A percentile compares a stretch with the other conserved stretches of the same genome.
phyloP scores from a whole-genome alignment of 2,888 invertebrate genomes.

The Hipparchia semele region DNA sequence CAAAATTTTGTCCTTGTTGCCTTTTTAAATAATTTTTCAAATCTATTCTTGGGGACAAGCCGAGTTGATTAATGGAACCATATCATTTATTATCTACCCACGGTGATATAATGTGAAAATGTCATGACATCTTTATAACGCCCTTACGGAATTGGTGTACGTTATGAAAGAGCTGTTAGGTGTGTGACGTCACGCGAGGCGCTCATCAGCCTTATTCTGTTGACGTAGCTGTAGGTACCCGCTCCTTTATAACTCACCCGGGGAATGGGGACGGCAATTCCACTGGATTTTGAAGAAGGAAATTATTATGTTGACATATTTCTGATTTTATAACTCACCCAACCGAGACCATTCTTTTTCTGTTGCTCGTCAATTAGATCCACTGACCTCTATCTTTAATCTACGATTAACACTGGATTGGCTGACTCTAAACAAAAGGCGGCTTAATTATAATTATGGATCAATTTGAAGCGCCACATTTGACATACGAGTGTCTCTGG shows the following conservation, averaged over 20 bases:
- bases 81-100: conserved; percentile 22
- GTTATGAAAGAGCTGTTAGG: conserved; percentile 38
- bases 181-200: conserved; percentile 61
- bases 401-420: too few relatives aligned
- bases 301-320: conserved; percentile 11
- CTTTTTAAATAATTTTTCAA: too few relatives aligned
- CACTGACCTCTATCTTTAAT: too few relatives aligned
- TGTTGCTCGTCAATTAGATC: too few relatives aligned
- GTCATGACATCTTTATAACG: conserved; percentile 41
- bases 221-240: conserved; percentile 39
- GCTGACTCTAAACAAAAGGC: too few relatives aligned
- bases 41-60: neutral
- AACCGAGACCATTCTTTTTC: too few relatives aligned
- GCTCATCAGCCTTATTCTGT: conserved; percentile 62
- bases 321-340: neutral
- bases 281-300: conserved; percentile 4
- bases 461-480: too few relatives aligned
- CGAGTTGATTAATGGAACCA: conserved; percentile 16
- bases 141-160: conserved; percentile 33
- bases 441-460: too few relatives aligned
- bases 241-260: conserved; percentile 58
- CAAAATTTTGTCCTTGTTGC: too few relatives aligned
- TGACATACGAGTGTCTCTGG: too few relatives aligned
- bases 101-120: conserved; percentile 38
- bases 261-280: conserved; percentile 45